Conservation (phyloP, 1,140 invertebrate species). For the Achroia grisella region DNA sequence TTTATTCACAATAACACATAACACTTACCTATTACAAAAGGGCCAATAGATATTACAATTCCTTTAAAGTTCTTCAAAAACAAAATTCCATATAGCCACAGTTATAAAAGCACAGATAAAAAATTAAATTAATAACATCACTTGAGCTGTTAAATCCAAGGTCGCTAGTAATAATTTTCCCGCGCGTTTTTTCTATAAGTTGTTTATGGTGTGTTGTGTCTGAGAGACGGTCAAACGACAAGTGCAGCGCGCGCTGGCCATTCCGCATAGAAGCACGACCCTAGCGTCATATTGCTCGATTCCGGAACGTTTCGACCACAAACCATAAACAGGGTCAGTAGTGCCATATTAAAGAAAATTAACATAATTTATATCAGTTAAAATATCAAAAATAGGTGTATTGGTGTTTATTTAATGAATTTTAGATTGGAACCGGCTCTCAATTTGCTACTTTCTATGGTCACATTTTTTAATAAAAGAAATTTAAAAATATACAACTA, state of each 20-base stretch:
- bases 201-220: constrained; percentile 8
- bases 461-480: too few relatives aligned
- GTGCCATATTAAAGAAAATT: constrained; percentile 15
- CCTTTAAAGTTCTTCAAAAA: too few relatives aligned
- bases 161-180: constrained; percentile 8
- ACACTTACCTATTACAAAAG: too few relatives aligned
- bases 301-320: constrained; percentile 9
- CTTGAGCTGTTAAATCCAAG: neutral
- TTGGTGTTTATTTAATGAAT: too few relatives aligned
- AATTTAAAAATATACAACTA: too few relatives aligned
- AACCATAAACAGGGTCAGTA: constrained; percentile 13
- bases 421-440: too few relatives aligned
- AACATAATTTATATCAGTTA: constrained; percentile 14
- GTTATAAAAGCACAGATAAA: neutral
- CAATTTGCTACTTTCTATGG: too few relatives aligned
- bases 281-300: constrained; percentile 9
- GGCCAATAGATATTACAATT: too few relatives aligned
- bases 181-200: constrained; percentile 10
- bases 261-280: constrained; percentile 7
- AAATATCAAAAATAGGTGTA: constrained; percentile 1
- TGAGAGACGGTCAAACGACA: constrained; percentile 16
- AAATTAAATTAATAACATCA: constrained; percentile 3
- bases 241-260: constrained; percentile 13
- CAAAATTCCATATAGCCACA: too few relatives aligned
- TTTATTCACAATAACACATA: too few relatives aligned